Conservation (phyloP, 2,888 invertebrate genomes). For the Oscheius sp. region DNA sequence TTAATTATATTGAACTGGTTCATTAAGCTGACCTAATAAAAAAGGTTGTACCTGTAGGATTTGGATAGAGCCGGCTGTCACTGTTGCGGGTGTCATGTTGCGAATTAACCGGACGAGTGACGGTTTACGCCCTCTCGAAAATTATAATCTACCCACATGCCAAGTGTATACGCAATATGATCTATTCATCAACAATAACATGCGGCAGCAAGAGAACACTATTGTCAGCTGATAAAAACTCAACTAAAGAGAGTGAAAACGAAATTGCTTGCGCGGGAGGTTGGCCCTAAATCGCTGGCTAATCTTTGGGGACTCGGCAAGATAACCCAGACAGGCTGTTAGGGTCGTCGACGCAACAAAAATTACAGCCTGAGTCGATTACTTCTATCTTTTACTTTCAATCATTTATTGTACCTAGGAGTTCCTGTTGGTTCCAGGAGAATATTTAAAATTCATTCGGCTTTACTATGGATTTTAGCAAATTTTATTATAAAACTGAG, state of each 20-base stretch:
- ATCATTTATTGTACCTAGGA: too few species aligned
- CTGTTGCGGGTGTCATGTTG: slow-evolving; percentile 22
- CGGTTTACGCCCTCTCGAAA: slow-evolving; percentile 20
- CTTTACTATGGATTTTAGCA: too few species aligned
- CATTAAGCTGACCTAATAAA: too few species aligned
- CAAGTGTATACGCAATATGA: slow-evolving; percentile 12
- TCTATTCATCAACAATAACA: slow-evolving; percentile 3
- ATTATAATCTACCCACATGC: slow-evolving; percentile 18
- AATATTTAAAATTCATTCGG: too few species aligned
- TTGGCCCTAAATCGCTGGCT: not conserved
- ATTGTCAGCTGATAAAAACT: too few species aligned
- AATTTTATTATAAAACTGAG: too few species aligned
- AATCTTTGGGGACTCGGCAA: slow-evolving; percentile 8
- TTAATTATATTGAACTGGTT: too few species aligned
- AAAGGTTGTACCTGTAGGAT: slow-evolving; percentile 3
- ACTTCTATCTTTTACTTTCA: too few species aligned
- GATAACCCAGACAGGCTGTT: not conserved
- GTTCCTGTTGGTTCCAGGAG: too few species aligned
- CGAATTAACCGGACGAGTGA: slow-evolving; percentile 11
- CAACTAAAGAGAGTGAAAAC: not conserved
- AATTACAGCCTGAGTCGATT: too few species aligned
- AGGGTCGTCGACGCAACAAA: slow-evolving; percentile 3
- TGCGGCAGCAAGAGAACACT: too few species aligned
- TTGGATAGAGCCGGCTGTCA: slow-evolving; percentile 5
- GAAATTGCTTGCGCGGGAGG: not conserved